These are phyloP conservation scores for Cyrtonyx montezumae DNA, from an alignment of 2,113 vertebrate species.

Conservation along the genomic window DNA sequence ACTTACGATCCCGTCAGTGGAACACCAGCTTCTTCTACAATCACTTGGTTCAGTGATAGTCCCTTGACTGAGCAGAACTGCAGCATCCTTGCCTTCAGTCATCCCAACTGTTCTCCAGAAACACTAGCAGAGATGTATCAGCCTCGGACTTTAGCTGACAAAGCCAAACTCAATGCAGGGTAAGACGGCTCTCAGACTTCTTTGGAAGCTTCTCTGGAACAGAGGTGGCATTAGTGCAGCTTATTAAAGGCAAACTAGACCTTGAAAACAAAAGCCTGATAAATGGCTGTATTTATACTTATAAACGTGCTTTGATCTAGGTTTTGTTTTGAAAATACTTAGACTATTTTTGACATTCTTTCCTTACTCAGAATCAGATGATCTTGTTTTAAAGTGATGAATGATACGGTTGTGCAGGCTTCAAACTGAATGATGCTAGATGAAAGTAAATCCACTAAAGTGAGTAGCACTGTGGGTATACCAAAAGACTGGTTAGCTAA, in stretches of 20 bases:
- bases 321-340: background rate
- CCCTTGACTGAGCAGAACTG: slow-evolving; percentile 79
- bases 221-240: background rate
- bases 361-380: background rate
- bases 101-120: slow-evolving; percentile 78
- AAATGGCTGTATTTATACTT: background rate
- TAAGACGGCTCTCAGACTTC: slow-evolving; percentile 56
- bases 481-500: background rate
- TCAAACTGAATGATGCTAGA: background rate
- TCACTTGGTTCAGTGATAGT: slow-evolving; percentile 91
- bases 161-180: slow-evolving; percentile 89
- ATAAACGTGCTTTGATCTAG: background rate
- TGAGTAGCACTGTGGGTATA: background rate
- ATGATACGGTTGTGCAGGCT: background rate
- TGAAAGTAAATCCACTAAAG: background rate
- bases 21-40: slow-evolving; percentile 85
- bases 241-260: background rate
- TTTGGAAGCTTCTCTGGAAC: background rate
- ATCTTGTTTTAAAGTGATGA: background rate
- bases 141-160: slow-evolving; percentile 87
- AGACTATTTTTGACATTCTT: background rate
- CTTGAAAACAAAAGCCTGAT: background rate
- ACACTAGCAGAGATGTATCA: slow-evolving; percentile 90
- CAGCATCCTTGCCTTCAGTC: slow-evolving; percentile 79
- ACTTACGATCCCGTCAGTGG: slow-evolving; percentile 90